A percentile compares a stretch with the other conserved stretches of the same genome.
Conservation (phyloP, 2,797 vertebrate genomes). For the Babyrousa celebensis region DNA sequence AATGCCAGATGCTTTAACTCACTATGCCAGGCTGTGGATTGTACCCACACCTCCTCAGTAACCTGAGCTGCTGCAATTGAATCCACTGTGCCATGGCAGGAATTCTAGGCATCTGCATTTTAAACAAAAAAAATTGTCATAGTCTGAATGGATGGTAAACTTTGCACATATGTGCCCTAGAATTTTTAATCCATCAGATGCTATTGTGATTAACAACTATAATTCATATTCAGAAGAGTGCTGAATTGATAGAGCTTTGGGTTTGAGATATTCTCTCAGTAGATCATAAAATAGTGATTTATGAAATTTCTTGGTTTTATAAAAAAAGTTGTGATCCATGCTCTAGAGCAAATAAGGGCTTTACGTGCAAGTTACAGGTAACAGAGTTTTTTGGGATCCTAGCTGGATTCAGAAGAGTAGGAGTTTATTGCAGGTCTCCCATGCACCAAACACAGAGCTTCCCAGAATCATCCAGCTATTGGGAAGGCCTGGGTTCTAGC, state of each 20-base stretch:
- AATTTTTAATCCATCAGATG: neutral
- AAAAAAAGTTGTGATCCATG: neutral
- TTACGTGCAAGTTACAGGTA: neutral
- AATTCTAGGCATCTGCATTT: slow-evolving; percentile 5
- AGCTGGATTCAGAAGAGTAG: neutral
- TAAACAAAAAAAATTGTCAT: slow-evolving; percentile 1
- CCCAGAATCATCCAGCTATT: neutral
- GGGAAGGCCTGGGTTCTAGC: neutral
- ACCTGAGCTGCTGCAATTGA: no score
- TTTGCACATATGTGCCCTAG: neutral
- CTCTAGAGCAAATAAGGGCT: neutral
- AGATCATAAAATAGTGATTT: slow-evolving; percentile 36
- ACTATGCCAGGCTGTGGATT: no score
- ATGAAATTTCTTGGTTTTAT: slow-evolving; percentile 47
- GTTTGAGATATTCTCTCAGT: neutral
- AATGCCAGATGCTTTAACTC: no score
- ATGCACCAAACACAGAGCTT: neutral
- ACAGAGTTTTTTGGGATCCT: neutral
- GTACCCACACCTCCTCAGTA: no score
- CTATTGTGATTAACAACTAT: neutral
- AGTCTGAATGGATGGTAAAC: neutral
- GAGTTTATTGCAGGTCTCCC: neutral
- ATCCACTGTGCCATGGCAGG: no score
- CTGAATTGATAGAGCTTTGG: slow-evolving; percentile 15
- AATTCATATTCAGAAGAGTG: neutral